phyloP scores from a whole-genome alignment of 2,113 vertebrate species.

The Gracilinanus agilis region DNA sequence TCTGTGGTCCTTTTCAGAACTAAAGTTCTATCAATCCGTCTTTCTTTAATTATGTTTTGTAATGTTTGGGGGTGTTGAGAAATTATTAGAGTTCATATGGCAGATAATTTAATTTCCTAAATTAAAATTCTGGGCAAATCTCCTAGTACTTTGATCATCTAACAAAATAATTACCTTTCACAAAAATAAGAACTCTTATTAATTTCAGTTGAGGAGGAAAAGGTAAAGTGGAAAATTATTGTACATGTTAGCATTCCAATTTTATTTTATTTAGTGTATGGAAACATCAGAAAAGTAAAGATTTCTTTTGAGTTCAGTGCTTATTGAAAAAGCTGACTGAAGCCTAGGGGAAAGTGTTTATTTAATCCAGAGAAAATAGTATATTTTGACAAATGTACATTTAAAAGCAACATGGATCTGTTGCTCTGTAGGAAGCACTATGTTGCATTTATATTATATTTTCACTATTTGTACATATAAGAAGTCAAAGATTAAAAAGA shows the following conservation, averaged over 20 bases:
- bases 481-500: slow-evolving; percentile 61
- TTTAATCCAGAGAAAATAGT: slow-evolving; percentile 48
- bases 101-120: neutral
- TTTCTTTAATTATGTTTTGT: neutral
- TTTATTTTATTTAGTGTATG: slow-evolving; percentile 40
- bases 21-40: neutral
- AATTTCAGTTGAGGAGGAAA: slow-evolving; percentile 45
- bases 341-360: slow-evolving; percentile 24
- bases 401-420: slow-evolving; percentile 45
- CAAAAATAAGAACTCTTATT: slow-evolving; percentile 33
- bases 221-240: slow-evolving; percentile 53
- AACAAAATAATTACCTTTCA: slow-evolving; percentile 59
- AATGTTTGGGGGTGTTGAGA: neutral
- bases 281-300: slow-evolving; percentile 41
- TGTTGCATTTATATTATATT: slow-evolving; percentile 21
- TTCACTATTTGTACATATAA: slow-evolving; percentile 54
- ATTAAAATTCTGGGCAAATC: slow-evolving; percentile 34
- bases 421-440: slow-evolving; percentile 32
- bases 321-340: slow-evolving; percentile 44
- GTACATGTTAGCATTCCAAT: slow-evolving; percentile 10
- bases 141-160: slow-evolving; percentile 31
- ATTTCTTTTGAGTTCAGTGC: slow-evolving; percentile 8
- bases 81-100: neutral
- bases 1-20: neutral
- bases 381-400: slow-evolving; percentile 60